Evolutionary conservation across 2,888 invertebrate genomes (phyloP).

Genomic region (Apodemia mormo): DNA sequence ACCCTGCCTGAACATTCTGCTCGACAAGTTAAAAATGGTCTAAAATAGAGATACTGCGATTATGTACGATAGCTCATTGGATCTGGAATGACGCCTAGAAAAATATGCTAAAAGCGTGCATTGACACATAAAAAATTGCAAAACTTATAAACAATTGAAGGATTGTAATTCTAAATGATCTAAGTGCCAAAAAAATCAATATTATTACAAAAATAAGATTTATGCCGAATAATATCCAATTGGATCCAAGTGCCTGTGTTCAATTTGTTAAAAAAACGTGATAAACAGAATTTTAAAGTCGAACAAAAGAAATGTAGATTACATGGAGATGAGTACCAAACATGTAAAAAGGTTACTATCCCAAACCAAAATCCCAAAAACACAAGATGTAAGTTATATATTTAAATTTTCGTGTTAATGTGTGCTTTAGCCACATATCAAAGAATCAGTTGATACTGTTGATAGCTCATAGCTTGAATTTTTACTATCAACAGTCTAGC

Average conservation of each 20-base stretch:
- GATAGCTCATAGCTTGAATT: too few relatives aligned
- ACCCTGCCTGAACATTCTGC: too few relatives aligned
- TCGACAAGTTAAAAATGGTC: too few relatives aligned
- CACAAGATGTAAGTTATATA: background rate
- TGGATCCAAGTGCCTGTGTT: conserved; percentile 1
- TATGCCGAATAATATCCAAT: conserved; percentile 4
- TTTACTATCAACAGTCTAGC: too few relatives aligned
- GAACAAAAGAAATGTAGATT: conserved; percentile 4
- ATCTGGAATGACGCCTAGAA: too few relatives aligned
- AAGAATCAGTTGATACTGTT: too few relatives aligned
- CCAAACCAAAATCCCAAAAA: background rate
- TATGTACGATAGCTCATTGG: too few relatives aligned
- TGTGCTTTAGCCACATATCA: background rate
- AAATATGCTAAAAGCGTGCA: too few relatives aligned
- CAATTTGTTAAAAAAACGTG: background rate
- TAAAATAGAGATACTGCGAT: too few relatives aligned
- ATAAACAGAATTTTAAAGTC: conserved; percentile 1
- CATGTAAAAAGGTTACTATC: conserved; percentile 4
- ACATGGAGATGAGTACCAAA: conserved; percentile 9
- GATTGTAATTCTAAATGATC: conserved; percentile 7
- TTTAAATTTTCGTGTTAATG: background rate
- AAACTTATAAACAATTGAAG: background rate
- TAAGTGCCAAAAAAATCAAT: conserved; percentile 3
- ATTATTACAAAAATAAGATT: conserved; percentile 2
- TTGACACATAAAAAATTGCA: too few relatives aligned